Evolutionary conservation across 2,113 vertebrate species (phyloP).

Genomic region (Eulemur macaco): DNA sequence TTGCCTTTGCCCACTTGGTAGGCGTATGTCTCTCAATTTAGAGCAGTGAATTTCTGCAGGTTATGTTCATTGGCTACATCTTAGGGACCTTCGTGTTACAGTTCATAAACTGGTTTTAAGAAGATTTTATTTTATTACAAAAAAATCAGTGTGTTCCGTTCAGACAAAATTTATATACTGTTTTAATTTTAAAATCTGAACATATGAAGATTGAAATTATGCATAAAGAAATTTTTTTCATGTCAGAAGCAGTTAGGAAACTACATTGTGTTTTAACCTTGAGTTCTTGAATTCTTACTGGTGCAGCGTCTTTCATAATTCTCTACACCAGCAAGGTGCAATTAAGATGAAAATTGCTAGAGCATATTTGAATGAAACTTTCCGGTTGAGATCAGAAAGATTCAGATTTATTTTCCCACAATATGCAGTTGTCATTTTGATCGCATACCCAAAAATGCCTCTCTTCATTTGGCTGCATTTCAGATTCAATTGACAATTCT

Average conservation of each 20-base stretch:
- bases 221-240: not conserved
- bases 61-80: not conserved
- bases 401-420: slow-evolving; percentile 62
- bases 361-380: slow-evolving; percentile 63
- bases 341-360: slow-evolving; percentile 76
- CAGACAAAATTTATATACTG: not conserved
- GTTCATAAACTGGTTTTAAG: slow-evolving; percentile 2
- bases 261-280: slow-evolving; percentile 66
- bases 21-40: not conserved
- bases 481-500: slow-evolving; percentile 43
- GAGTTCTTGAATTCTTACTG: slow-evolving; percentile 58
- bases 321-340: slow-evolving; percentile 58
- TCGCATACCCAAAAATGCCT: slow-evolving; percentile 18
- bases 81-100: not conserved
- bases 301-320: slow-evolving; percentile 60
- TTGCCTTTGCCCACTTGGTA: not conserved
- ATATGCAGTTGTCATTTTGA: slow-evolving; percentile 65
- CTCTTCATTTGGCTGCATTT: slow-evolving; percentile 61
- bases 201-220: slow-evolving; percentile 56
- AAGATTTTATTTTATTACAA: slow-evolving; percentile 31
- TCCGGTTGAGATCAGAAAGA: slow-evolving; percentile 66
- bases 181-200: slow-evolving; percentile 56
- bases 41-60: not conserved
- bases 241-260: slow-evolving; percentile 38
- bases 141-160: slow-evolving; percentile 50